Conservation (phyloP, 2,797 vertebrate genomes). For the Scolopax rusticola region DNA sequence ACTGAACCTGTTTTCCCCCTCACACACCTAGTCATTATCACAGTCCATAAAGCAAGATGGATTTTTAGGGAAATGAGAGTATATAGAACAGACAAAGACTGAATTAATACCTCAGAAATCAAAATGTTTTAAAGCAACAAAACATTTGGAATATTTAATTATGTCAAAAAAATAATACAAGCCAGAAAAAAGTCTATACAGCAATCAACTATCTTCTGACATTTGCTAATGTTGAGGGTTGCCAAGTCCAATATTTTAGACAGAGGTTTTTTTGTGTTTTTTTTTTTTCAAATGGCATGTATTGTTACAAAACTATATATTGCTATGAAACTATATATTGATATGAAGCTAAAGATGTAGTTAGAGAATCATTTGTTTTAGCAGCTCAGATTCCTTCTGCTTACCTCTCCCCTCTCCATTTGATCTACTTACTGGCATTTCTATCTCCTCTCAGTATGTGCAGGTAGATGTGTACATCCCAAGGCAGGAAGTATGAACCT, state of each 20-base stretch:
- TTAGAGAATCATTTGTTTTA: neutral
- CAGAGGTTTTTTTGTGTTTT: neutral
- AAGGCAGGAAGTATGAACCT: neutral
- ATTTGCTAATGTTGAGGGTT: neutral
- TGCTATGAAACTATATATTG: neutral
- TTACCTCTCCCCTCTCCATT: neutral
- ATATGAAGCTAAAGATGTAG: neutral
- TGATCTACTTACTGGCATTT: neutral
- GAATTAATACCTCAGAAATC: neutral
- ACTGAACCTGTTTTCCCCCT: neutral
- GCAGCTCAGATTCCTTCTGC: neutral
- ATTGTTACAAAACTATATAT: neutral
- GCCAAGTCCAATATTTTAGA: neutral
- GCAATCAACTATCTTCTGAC: neutral
- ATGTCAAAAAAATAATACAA: neutral
- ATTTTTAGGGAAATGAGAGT: neutral
- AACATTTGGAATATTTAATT: neutral
- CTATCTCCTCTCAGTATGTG: neutral
- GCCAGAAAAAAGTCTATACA: neutral
- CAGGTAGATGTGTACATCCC: no score
- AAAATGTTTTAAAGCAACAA: neutral
- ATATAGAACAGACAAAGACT: neutral
- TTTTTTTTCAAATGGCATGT: neutral
- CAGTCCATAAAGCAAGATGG: neutral
- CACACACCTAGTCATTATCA: neutral